These are phyloP conservation scores for Amazona ochrocephala DNA, from an alignment of 2,797 vertebrate species.

Conservation along the genomic window DNA sequence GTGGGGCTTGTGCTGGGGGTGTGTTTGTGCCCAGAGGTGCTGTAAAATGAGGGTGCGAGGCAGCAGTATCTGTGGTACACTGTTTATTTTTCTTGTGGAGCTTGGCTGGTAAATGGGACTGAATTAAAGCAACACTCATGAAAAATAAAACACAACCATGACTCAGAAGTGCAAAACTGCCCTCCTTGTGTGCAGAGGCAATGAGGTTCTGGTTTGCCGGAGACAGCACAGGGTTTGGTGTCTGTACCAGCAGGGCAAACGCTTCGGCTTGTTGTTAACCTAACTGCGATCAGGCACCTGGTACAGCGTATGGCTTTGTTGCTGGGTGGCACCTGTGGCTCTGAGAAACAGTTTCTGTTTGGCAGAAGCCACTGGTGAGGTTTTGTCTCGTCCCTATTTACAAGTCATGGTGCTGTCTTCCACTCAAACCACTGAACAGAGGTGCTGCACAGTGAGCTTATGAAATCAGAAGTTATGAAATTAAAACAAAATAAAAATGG, in stretches of 20 bases:
- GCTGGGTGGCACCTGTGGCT: slow-evolving; percentile 22
- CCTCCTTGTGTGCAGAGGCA: slow-evolving; percentile 55
- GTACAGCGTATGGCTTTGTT: slow-evolving; percentile 72
- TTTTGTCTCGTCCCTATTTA: background rate
- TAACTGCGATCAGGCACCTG: background rate
- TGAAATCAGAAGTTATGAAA: background rate
- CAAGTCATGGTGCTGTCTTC: background rate
- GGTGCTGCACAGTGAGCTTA: background rate
- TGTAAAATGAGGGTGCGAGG: slow-evolving; percentile 5
- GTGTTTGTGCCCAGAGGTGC: background rate
- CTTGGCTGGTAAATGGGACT: slow-evolving; percentile 35
- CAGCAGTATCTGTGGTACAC: background rate
- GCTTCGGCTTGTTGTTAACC: slow-evolving; percentile 38
- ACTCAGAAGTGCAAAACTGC: slow-evolving; percentile 55
- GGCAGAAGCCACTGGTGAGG: background rate
- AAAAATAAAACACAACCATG: slow-evolving; percentile 57
- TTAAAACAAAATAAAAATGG: background rate
- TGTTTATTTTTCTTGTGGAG: slow-evolving; percentile 26
- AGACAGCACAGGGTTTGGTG: background rate
- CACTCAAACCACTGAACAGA: background rate
- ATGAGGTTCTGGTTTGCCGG: slow-evolving; percentile 45
- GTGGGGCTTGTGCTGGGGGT: background rate
- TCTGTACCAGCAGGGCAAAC: slow-evolving; percentile 66
- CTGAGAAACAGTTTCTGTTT: background rate
- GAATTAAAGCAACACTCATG: slow-evolving; percentile 28